Evolutionary conservation across 2,888 invertebrate species (phyloP).

Genomic region (Euzetes globulus): DNA sequence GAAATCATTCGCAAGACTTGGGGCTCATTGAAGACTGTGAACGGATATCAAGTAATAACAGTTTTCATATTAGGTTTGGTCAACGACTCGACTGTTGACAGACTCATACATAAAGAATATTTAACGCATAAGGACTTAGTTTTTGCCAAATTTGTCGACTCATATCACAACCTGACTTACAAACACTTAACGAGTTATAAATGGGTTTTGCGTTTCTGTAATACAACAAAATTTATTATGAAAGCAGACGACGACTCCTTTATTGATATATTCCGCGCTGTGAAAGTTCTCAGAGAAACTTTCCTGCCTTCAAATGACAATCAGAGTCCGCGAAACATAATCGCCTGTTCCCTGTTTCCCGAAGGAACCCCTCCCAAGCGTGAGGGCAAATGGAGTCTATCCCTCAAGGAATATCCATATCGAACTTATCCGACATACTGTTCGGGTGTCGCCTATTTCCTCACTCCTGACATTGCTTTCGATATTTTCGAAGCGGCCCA

Average conservation of each 20-base stretch:
- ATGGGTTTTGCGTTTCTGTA: conserved; percentile 43
- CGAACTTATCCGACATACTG: conserved; percentile 66
- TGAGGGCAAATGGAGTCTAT: conserved; percentile 62
- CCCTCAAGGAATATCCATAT: conserved; percentile 58
- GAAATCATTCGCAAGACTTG: conserved; percentile 38
- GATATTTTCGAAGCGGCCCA: conserved; percentile 25
- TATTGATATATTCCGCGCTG: conserved; percentile 43
- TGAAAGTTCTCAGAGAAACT: conserved; percentile 42
- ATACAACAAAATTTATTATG: conserved; percentile 42
- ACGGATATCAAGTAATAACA: background rate
- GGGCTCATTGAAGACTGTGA: conserved; percentile 3
- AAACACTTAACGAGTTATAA: conserved; percentile 44
- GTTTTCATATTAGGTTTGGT: conserved; percentile 27
- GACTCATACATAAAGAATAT: conserved; percentile 13
- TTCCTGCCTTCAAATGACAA: conserved; percentile 9
- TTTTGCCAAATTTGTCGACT: conserved; percentile 43
- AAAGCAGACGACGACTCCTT: conserved; percentile 45
- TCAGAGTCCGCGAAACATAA: conserved; percentile 42
- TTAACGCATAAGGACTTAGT: conserved; percentile 39
- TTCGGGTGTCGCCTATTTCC: conserved; percentile 63
- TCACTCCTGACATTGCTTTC: conserved; percentile 56
- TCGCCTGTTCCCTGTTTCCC: conserved; percentile 57
- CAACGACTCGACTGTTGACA: background rate
- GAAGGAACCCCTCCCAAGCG: conserved; percentile 38
- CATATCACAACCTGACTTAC: conserved; percentile 44